Conservation (phyloP, 2,113 vertebrate genomes). For the Hypanus sabinus region DNA sequence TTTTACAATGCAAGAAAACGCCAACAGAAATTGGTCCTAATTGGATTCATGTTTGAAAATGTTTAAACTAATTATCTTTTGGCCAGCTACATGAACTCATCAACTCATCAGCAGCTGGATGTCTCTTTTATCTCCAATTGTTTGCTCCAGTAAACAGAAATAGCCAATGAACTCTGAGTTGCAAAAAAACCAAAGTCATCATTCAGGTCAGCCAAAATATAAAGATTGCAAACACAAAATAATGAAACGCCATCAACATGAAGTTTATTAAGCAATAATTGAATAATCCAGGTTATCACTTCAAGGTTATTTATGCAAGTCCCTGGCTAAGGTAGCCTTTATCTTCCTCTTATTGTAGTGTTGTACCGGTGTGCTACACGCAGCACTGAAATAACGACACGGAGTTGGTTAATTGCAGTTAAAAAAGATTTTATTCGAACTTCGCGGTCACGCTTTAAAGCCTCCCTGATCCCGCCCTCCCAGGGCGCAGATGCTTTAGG, state of each 20-base stretch:
- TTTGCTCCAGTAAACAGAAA: not conserved
- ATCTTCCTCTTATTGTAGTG: not conserved
- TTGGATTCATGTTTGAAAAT: not conserved
- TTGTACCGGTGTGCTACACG: too few species aligned
- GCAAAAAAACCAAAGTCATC: not conserved
- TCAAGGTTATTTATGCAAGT: not conserved
- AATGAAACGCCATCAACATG: not conserved
- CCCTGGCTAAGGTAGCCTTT: not conserved
- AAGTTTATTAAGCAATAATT: not conserved
- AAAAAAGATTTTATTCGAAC: too few species aligned
- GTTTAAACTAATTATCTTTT: not conserved
- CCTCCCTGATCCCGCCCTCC: too few species aligned
- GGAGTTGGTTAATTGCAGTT: too few species aligned
- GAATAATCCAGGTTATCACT: not conserved
- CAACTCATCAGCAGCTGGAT: not conserved
- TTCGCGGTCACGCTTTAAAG: too few species aligned
- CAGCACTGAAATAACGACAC: too few species aligned
- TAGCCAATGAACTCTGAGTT: not conserved
- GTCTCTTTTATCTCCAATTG: not conserved
- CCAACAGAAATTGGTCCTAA: not conserved
- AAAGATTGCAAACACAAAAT: not conserved
- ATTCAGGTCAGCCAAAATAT: not conserved
- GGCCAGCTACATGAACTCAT: not conserved
- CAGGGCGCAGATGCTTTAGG: too few species aligned
- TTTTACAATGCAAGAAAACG: not conserved